Percentiles rank a stretch among this genome's conserved stretches.
Conservation (phyloP, 2,797 vertebrate genomes). For the Xenopus petersii region DNA sequence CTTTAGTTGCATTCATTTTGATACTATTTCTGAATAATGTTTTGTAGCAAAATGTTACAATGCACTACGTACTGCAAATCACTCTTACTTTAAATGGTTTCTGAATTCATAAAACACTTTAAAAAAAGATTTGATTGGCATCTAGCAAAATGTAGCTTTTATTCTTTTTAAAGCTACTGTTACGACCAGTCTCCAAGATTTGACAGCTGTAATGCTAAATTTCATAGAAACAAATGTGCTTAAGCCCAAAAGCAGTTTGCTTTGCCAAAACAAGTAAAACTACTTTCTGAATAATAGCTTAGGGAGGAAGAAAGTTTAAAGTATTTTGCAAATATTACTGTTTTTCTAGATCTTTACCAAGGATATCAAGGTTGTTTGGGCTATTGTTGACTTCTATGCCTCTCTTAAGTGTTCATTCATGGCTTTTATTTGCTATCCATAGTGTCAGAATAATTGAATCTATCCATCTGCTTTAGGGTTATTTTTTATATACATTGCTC, state of each 20-base stretch:
- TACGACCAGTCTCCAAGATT: neutral
- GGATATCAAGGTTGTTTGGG: conserved; percentile 35
- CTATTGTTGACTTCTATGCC: conserved; percentile 28
- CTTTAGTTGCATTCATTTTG: too few species aligned
- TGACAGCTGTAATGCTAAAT: neutral
- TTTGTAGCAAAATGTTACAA: too few species aligned
- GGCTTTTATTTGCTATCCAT: conserved; percentile 29
- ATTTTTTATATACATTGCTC: conserved; percentile 33
- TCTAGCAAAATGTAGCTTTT: neutral
- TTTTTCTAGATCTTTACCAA: conserved; percentile 33
- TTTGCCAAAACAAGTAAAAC: conserved; percentile 25
- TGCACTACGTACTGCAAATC: too few species aligned
- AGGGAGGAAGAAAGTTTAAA: neutral
- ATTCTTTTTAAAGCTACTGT: neutral
- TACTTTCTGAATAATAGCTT: neutral
- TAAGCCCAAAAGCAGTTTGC: neutral
- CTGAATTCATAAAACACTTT: too few species aligned
- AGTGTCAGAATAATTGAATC: conserved; percentile 39
- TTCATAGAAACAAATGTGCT: conserved; percentile 5
- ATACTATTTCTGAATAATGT: too few species aligned
- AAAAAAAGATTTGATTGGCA: neutral
- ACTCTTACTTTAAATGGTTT: too few species aligned
- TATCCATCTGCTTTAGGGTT: conserved; percentile 43
- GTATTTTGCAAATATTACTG: conserved; percentile 35
- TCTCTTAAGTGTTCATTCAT: conserved; percentile 32